These are phyloP conservation scores for Corythoichthys haematopterus DNA, from an alignment of 2,113 vertebrate genomes.

Conservation along the genomic window DNA sequence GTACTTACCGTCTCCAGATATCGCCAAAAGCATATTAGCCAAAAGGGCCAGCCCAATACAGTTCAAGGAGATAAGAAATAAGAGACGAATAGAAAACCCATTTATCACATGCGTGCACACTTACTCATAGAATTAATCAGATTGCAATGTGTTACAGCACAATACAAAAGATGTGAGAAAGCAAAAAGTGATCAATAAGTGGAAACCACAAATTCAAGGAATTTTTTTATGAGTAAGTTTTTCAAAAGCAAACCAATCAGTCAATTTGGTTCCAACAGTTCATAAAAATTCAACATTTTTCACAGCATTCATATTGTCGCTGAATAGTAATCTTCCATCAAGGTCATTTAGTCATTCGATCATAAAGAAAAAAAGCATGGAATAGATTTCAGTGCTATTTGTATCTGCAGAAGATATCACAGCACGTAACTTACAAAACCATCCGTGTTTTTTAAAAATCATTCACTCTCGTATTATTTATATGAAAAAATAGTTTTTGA, in stretches of 20 bases:
- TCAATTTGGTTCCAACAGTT: too few species aligned
- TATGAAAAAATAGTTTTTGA: too few species aligned
- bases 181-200: neutral
- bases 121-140: conserved; percentile 15
- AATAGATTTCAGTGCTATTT: too few species aligned
- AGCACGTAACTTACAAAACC: too few species aligned
- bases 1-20: conserved; percentile 13
- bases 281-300: neutral
- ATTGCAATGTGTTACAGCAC: neutral
- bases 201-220: neutral
- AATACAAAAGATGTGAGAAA: neutral
- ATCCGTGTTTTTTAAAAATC: too few species aligned
- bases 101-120: neutral
- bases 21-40: conserved; percentile 24
- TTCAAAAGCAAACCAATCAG: too few species aligned
- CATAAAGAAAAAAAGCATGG: neutral
- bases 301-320: neutral
- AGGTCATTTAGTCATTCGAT: neutral
- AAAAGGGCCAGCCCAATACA: conserved; percentile 6
- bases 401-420: too few species aligned
- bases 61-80: conserved; percentile 16
- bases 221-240: too few species aligned
- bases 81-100: neutral
- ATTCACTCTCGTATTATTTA: too few species aligned
- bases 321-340: too few species aligned